phyloP scores from a whole-genome alignment of 2,797 vertebrate genomes.

The Heteromormyrus szaboi region DNA sequence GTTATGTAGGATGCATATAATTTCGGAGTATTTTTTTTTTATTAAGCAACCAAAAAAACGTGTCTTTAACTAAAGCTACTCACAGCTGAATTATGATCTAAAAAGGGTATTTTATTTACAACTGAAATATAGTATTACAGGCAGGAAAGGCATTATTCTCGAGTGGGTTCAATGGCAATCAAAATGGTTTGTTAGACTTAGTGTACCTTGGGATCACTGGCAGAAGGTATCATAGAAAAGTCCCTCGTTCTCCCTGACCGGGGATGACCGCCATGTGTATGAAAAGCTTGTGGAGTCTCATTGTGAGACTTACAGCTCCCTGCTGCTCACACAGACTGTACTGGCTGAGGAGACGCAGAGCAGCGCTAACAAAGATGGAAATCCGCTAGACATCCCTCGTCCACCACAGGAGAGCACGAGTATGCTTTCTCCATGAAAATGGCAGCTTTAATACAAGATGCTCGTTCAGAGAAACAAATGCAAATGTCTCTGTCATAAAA shows the following conservation, averaged over 20 bases:
- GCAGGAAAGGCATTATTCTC: background rate
- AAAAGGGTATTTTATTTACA: background rate
- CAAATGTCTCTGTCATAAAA: background rate
- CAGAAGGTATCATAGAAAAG: background rate
- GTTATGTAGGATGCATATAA: background rate
- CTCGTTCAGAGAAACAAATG: background rate
- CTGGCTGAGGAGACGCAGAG: background rate
- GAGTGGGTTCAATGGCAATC: background rate
- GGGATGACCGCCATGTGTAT: slow-evolving; percentile 1
- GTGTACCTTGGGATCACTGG: background rate
- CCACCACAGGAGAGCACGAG: background rate
- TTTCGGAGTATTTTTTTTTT: background rate
- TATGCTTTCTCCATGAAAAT: background rate
- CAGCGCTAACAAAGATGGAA: slow-evolving; percentile 5
- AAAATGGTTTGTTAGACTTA: background rate
- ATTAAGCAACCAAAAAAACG: background rate
- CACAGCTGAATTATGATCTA: background rate
- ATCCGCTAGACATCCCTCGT: background rate
- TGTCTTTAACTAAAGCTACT: background rate
- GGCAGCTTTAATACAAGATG: background rate
- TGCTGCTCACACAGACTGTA: slow-evolving; percentile 8
- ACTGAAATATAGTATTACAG: background rate
- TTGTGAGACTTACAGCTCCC: background rate
- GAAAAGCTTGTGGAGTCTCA: slow-evolving; percentile 2
- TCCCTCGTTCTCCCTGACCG: background rate